Base-by-base conservation (phyloP, 2,113 vertebrate species). In the Alosa alosa region DNA sequence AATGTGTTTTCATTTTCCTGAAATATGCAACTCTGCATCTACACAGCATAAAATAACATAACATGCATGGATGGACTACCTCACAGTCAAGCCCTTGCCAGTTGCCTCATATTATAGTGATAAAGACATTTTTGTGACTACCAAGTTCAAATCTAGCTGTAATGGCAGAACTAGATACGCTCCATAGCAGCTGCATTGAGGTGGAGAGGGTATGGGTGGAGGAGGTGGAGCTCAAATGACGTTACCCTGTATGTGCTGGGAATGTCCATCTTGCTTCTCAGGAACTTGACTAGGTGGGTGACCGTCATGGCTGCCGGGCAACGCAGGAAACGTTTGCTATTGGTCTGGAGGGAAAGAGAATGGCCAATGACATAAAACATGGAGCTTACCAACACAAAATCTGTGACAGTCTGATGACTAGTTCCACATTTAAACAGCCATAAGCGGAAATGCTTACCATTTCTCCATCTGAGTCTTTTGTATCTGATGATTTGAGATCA, bases 191-290 rank as follows among this genome's bases (percentile, higher is more conserved):
- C 20, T 64, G 60, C 7, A 2, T 25, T 25, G 22, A n/a, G 7
- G 4, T 49, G 47, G 47, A 49, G 9, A 49, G 2, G 46, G 10
- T 44, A 44, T 44, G 41, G 60, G 22, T 64, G 7, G 7, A 31
- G 68, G 60, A 22, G 46, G 64, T 6, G 68, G 11, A 36, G 31
- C 7, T 10, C 1, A 39, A 3, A 11, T 3, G 10, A 78, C 39
- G 49, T 75, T 95, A 99, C 98, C 97, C 99, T 98, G 89, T 97
- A 98, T 90, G 95, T 95, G 88, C 95, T 97, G 0, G 98, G 98
- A 94, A 99, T 99, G 91, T 99, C 98, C 98, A 99, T 99, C 95
- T 99, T 99, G 94, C 97, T 99, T 92, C 98, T 94, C 64, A 99
- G 95, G 90, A 99, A 99, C 93, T 99, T 99, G 90, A 97, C 96